These are phyloP conservation scores for Aspidoscelis tigris DNA, from an alignment of 2,113 vertebrate genomes.

Conservation along the genomic window DNA sequence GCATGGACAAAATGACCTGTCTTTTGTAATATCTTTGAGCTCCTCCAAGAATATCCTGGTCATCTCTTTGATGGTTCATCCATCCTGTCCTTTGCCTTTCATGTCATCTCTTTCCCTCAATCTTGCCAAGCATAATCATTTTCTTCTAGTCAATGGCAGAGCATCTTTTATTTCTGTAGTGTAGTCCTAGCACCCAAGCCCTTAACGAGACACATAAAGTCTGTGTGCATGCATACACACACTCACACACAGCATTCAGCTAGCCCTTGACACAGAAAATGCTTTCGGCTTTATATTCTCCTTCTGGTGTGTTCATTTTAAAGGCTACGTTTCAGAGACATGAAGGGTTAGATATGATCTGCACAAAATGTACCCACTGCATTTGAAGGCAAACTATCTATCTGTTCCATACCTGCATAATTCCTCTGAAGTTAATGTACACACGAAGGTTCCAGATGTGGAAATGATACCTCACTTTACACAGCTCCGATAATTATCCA, in stretches of 20 bases:
- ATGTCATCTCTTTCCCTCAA: no score
- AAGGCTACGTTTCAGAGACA: constrained; percentile 31
- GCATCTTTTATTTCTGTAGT: background rate
- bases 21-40: no score
- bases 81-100: no score
- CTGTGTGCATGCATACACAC: background rate
- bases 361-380: constrained; percentile 14
- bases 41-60: no score
- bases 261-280: constrained; percentile 26
- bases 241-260: constrained; percentile 29
- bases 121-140: no score
- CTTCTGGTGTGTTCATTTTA: constrained; percentile 15
- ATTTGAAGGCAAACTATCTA: background rate
- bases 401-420: background rate
- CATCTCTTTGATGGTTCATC: no score
- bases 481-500: background rate
- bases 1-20: no score
- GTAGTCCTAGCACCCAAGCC: background rate
- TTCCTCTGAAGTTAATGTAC: constrained; percentile 34
- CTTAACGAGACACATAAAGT: background rate
- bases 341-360: constrained; percentile 15
- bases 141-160: background rate
- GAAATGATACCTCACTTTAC: constrained; percentile 29
- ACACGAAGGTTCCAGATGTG: constrained; percentile 32
- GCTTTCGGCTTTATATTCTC: constrained; percentile 39